Base-by-base conservation (phyloP, 92 coral and sea anemone genomes). In the Zoanthus solanderi region DNA sequence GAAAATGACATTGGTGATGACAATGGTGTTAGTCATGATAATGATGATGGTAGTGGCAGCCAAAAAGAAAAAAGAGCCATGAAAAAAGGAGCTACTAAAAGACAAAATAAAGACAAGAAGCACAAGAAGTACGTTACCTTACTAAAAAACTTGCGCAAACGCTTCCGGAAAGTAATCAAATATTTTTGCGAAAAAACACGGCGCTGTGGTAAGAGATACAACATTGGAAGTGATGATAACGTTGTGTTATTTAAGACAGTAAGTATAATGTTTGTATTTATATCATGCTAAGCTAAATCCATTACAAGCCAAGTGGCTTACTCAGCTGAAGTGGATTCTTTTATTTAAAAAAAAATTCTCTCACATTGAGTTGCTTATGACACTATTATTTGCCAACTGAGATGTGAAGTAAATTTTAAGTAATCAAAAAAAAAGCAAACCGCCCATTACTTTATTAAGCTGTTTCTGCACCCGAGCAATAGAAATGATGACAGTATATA, bases 121-220 rank as follows among this genome's bases (percentile, higher is more conserved):
- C 11, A 5, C 28, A n/a, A 9, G 7, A 47, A n/a, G 54, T 9
- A 6, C 10, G n/a, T 14, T 23, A 47, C 0, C 9, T 1, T 77
- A 2, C n/a, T 29, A 15, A 77, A 12, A 65, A 2, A 50, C 0
- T 29, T 77, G 66, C 54, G 34, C 30, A 7, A 5, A 1, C 54
- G 0, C 5, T 10, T 7, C 8, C 53, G 9, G 14, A 23, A 48
- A 28, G 1, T 2, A 47, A 48, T 13, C 46, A 30, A 50, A 50
- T 50, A 18, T 1, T 9, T n/a, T 1, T 76, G 79, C 79, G 44
- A 23, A 4, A 75, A 23, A 28, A 28, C 7, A 10, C 63, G 46
- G 16, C 30, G 79, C 42, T 76, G 79, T 28, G 79, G 79, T 29
- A 75, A 75, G n/a, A 75, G 48, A n/a, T 75, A 46, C 79, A 34